Evolutionary conservation across 2,797 vertebrate genomes (phyloP).

Genomic region (Telmatherina bonti): DNA sequence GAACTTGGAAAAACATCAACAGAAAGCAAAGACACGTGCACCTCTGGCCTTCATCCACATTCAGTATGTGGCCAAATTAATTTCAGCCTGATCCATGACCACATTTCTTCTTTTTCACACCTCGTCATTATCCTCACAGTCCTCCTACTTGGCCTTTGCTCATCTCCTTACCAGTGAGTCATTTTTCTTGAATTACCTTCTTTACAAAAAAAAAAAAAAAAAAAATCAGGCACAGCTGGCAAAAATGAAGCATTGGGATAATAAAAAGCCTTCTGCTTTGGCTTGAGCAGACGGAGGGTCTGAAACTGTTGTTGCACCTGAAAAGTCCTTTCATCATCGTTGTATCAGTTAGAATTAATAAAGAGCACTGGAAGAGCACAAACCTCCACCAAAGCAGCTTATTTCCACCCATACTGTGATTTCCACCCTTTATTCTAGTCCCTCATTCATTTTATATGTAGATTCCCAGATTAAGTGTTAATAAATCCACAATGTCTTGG

Average conservation of each 20-base stretch:
- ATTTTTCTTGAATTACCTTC: conserved; percentile 22
- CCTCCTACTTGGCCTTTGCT: conserved; percentile 40
- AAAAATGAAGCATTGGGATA: conserved; percentile 12
- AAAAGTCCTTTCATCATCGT: conserved; percentile 23
- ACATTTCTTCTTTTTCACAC: conserved; percentile 38
- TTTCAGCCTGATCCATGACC: not conserved
- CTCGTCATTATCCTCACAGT: conserved; percentile 28
- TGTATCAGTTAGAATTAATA: too few relatives aligned
- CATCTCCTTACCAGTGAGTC: conserved; percentile 54
- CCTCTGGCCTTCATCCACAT: conserved; percentile 19
- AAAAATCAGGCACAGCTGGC: conserved; percentile 39
- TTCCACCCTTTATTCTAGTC: too few relatives aligned
- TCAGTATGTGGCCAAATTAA: conserved; percentile 20
- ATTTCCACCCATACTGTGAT: too few relatives aligned
- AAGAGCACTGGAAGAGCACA: too few relatives aligned
- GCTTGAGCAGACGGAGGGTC: not conserved
- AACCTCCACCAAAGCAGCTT: too few relatives aligned
- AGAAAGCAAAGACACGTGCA: conserved; percentile 23
- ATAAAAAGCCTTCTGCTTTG: conserved; percentile 33
- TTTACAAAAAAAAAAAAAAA: not conserved
- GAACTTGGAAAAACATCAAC: conserved; percentile 26
- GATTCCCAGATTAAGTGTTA: too few relatives aligned
- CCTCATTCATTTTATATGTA: too few relatives aligned
- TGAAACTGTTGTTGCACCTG: conserved; percentile 19
- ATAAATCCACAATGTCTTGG: too few relatives aligned